Base-by-base conservation (phyloP, 2,888 invertebrate species). In the Synanthedon vespiformis region DNA sequence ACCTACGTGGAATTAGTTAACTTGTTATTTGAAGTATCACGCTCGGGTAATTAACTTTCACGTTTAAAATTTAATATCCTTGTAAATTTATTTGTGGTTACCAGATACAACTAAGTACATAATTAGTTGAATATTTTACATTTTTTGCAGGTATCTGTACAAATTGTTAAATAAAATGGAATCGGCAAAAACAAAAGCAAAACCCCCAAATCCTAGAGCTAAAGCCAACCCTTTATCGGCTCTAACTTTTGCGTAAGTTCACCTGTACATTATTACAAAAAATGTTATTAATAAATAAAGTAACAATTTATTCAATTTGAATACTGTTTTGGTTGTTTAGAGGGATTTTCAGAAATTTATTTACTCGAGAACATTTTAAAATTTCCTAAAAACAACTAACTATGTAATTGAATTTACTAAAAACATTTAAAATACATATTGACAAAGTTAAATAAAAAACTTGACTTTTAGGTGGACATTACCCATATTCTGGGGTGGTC, bases 401-500 rank as follows among this genome's bases (percentile, higher is more conserved):
- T 5, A 12, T 13, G 11, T 11, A 44, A 44, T 12, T 44, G n/a
- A 44, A 44, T 44, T 12, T 12, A 11, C n/a, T 13, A 4, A 44
- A 44, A 41, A 41, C n/a, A 41, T 41, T 41, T 41, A 10, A 41
- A 44, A 5, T 44, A n/a, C n/a, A n/a, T n/a, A 44, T 13, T 13
- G 6, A 13, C n/a, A n/a, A 44, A 4, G 6, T 48, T 16, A 48
- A 10, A 48, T 51, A 6, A 34, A 10, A 8, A 34, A 34, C 1
- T 2, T 55, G n/a, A 54, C 49, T 69, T 76, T 56, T 74, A 93
- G 93, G 85, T 96, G 94, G 91, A 92, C 94, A 1, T 79, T 94
- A 67, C 92, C 91, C 34, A 89, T 94, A 68, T 95, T 96, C 80
- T 91, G 90, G 71, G 91, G 91, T 71, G 95, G 95, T 2, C 89